phyloP scores from a whole-genome alignment of 2,888 invertebrate genomes.

The Proisotoma minuta region DNA sequence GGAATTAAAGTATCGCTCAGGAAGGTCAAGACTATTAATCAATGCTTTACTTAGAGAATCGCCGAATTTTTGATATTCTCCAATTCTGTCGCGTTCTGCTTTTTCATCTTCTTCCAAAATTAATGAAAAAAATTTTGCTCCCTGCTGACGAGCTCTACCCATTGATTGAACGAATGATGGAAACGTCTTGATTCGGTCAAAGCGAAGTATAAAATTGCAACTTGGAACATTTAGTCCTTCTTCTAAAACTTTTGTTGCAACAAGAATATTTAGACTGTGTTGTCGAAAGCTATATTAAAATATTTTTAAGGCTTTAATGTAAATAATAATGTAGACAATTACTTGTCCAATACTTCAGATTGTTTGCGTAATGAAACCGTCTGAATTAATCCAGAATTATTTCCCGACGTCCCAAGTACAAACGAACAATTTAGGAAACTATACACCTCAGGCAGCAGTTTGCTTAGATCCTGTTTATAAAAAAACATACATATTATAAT shows the following conservation, averaged over 20 bases:
- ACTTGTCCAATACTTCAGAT: not conserved
- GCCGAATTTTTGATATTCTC: not conserved
- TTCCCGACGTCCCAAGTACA: not conserved
- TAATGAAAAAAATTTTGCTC: not conserved
- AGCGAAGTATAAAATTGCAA: not conserved
- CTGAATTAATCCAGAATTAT: not conserved
- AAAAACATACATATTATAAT: not conserved
- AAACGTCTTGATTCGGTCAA: not conserved
- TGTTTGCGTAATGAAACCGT: not conserved
- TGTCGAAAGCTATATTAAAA: not conserved
- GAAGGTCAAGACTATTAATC: not conserved
- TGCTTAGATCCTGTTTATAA: not conserved
- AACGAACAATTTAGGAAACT: not conserved
- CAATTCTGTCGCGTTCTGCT: not conserved
- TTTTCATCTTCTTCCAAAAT: not conserved
- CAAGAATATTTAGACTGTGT: not conserved
- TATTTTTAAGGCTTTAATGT: not conserved
- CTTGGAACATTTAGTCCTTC: not conserved
- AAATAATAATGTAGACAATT: not conserved
- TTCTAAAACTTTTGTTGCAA: not conserved
- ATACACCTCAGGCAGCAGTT: not conserved
- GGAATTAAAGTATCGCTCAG: slow-evolving; percentile 54
- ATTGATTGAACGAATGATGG: not conserved
- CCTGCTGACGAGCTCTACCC: not conserved
- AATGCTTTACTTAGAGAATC: not conserved